Percentiles rank a stretch among this genome's conserved stretches.
phyloP scores from a whole-genome alignment of 2,888 invertebrate species.

The Chelonus formosanus region DNA sequence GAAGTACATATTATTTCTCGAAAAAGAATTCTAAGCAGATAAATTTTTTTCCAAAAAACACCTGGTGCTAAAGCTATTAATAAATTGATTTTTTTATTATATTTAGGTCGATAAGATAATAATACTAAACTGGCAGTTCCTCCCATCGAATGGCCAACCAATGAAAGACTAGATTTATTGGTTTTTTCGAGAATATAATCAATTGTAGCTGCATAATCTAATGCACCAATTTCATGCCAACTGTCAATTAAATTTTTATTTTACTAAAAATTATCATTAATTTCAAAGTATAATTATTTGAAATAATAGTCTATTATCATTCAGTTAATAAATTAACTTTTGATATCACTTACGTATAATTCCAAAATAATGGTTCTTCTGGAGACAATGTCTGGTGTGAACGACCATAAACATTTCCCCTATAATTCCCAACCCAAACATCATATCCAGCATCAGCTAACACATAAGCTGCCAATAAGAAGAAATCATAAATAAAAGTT shows the following conservation, averaged over 20 bases:
- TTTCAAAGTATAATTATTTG: no score
- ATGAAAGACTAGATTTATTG: conserved; percentile 69
- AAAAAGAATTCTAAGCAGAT: conserved; percentile 6
- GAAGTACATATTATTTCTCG: background rate
- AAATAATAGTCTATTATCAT: no score
- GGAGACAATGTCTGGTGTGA: conserved; percentile 55
- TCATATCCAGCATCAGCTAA: conserved; percentile 71
- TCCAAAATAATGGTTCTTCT: background rate
- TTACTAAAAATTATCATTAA: no score
- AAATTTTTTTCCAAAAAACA: conserved; percentile 30
- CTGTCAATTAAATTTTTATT: conserved; percentile 61
- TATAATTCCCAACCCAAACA: conserved; percentile 70
- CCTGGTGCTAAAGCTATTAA: conserved; percentile 64
- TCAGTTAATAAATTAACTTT: no score
- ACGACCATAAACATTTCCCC: conserved; percentile 67
- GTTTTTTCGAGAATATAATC: conserved; percentile 73
- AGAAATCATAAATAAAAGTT: no score
- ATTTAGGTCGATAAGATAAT: conserved; percentile 73
- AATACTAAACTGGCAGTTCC: conserved; percentile 77
- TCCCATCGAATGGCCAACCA: conserved; percentile 91
- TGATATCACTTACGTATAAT: conserved; percentile 18
- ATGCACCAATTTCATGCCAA: conserved; percentile 85
- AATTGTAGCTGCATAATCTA: conserved; percentile 85
- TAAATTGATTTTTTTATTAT: conserved; percentile 72
- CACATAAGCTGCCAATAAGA: conserved; percentile 64